These are phyloP conservation scores for Magallana ariakensis DNA, from an alignment of 1,140 invertebrate species.

Conservation along the genomic window DNA sequence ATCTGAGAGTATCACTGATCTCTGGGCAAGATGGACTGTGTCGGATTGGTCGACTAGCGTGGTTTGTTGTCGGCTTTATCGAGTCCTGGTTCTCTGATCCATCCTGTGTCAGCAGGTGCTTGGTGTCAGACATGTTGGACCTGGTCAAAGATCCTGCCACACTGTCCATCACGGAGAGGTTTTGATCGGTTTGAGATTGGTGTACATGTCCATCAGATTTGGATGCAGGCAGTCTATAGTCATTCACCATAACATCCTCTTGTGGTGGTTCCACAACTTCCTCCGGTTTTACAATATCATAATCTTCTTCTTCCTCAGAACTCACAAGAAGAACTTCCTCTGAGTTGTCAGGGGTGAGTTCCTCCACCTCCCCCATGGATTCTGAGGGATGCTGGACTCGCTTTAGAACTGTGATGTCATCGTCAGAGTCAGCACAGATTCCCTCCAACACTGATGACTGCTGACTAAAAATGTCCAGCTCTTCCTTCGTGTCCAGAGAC, in stretches of 20 bases:
- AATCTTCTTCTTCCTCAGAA: slow-evolving; percentile 38
- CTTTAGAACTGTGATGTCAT: slow-evolving; percentile 8
- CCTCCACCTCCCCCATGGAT: not conserved
- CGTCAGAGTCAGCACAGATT: slow-evolving; percentile 19
- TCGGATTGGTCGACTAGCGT: not conserved
- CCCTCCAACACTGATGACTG: slow-evolving; percentile 11
- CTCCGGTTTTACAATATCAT: slow-evolving; percentile 38
- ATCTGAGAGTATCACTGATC: not conserved
- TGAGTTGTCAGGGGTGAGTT: slow-evolving; percentile 7
- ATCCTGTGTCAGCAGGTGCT: not conserved
- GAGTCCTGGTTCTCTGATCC: not conserved
- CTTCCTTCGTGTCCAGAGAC: not conserved
- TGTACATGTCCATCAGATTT: slow-evolving; percentile 6
- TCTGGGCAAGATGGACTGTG: slow-evolving; percentile 33
- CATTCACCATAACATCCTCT: not conserved
- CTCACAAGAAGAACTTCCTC: slow-evolving; percentile 19
- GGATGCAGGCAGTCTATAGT: not conserved
- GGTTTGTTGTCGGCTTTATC: not conserved
- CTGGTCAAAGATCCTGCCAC: slow-evolving; percentile 1
- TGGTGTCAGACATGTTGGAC: not conserved
- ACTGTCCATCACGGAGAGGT: not conserved
- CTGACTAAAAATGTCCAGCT: slow-evolving; percentile 1
- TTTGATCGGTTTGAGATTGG: not conserved
- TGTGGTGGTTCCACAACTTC: not conserved
- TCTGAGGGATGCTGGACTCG: not conserved